Evolutionary conservation across 2,113 vertebrate genomes (phyloP), one percentile per base, ranked within the genome.

Genomic region (Romanogobio albipinnatus): DNA sequence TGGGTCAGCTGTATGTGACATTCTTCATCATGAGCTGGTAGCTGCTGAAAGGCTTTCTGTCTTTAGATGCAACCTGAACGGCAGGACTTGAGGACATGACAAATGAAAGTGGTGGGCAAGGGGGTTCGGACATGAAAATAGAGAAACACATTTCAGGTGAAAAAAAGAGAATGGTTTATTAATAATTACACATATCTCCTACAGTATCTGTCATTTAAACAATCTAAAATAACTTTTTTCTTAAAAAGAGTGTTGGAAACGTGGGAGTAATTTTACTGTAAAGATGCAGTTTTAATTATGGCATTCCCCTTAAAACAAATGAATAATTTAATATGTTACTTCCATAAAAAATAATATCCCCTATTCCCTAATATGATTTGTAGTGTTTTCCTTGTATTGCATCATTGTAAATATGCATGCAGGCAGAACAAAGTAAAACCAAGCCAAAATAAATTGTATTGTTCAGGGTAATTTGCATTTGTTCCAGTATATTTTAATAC

Each of bases 1-100:
- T 15, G 43, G 81, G 84, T 85, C 84, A 83, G 85, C 79, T 80
- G 47, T 47, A 80, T 83, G 68, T 85, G 87, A 83, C 81, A 88
- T 80, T 83, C 87, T 88, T 88, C 76, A 88, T 85, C 80, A 75
- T 88, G 24, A 8, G 33, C 56, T 66, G 56, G 82, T 70, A 75
- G 87, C 61, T 86, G 79, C 49, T 58, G 71, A 86, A 86, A 76
- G 85, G 56, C 5, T 5, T 71, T 51, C 56, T 58, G 84, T 83
- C 75, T 83, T 76, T 45, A 15, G 80, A 26, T 64, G 62, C 84
- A 73, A n/a, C 70, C 51, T 61, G 22, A 81, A 76, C 36, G 61
- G 77, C 39, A 68, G 58, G n/a, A 68, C 59, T 24, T 47, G 24
- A 84, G 17, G n/a, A 49, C 86, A 80, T 84, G 81, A 86, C 11